Evolutionary conservation across 2,113 vertebrate species (phyloP).

Genomic region (Hydrolagus affinis): DNA sequence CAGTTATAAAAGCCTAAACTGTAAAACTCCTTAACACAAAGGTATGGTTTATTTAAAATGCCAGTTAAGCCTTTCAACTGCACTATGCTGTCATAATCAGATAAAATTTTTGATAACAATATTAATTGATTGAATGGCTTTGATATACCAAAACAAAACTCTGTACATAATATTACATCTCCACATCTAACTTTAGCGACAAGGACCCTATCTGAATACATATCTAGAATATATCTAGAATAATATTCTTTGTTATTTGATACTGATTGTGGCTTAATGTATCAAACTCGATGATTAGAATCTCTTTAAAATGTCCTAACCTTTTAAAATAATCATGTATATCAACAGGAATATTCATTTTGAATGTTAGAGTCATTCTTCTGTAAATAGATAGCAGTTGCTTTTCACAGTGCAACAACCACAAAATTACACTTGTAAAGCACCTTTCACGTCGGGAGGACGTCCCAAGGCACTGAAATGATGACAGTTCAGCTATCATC

Average conservation of each 20-base stretch:
- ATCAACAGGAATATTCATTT: background rate
- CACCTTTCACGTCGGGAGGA: too few species aligned
- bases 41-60: conserved; percentile 5
- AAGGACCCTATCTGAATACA: too few species aligned
- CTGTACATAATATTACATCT: too few species aligned
- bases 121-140: conserved; percentile 27
- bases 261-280: background rate
- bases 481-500: background rate
- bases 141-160: background rate
- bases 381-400: background rate
- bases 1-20: background rate
- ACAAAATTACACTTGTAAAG: too few species aligned
- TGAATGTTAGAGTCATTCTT: background rate
- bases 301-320: background rate
- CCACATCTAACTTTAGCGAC: background rate
- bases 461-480: too few species aligned
- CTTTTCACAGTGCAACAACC: conserved; percentile 14
- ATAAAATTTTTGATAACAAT: background rate
- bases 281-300: background rate
- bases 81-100: background rate
- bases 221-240: background rate
- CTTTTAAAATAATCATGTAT: background rate
- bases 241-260: background rate
- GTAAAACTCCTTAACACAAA: background rate
- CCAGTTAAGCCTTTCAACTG: background rate